Percentiles rank a stretch among this genome's conserved stretches.
Conservation (phyloP, 1,140 invertebrate species). For the Neodiprion pinetum region DNA sequence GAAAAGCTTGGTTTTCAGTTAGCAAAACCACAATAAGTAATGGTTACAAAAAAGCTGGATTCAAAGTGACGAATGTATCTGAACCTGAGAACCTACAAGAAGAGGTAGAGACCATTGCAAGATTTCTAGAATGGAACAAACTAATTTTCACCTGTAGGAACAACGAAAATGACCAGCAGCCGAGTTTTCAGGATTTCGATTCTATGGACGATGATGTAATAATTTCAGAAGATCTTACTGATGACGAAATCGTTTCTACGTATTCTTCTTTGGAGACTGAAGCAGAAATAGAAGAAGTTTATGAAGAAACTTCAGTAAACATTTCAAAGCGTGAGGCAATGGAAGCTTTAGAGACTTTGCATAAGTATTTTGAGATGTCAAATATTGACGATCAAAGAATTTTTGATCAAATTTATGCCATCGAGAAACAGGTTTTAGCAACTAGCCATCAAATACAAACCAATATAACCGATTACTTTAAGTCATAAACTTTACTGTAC, state of each 20-base stretch:
- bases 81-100: conserved; percentile 13
- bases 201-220: too few species aligned
- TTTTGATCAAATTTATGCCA: conserved; percentile 26
- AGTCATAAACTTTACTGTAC: too few species aligned
- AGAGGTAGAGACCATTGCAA: conserved; percentile 23
- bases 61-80: conserved; percentile 19
- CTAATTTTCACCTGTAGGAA: too few species aligned
- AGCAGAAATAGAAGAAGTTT: too few species aligned
- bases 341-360: conserved; percentile 21
- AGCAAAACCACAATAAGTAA: conserved; percentile 34
- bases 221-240: too few species aligned
- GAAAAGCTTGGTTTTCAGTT: conserved; percentile 33
- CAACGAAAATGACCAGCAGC: too few species aligned
- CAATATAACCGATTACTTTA: too few species aligned
- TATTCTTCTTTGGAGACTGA: too few species aligned
- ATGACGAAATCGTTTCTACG: too few species aligned
- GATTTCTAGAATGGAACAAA: not conserved
- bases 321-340: conserved; percentile 20
- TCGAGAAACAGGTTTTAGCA: conserved; percentile 12
- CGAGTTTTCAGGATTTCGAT: too few species aligned
- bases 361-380: conserved; percentile 22
- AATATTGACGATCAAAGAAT: conserved; percentile 19
- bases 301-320: too few species aligned
- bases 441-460: too few species aligned
- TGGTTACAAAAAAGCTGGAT: conserved; percentile 36